Evolutionary conservation across 2,113 vertebrate genomes (phyloP).

Genomic region (Nerophis ophidion): DNA sequence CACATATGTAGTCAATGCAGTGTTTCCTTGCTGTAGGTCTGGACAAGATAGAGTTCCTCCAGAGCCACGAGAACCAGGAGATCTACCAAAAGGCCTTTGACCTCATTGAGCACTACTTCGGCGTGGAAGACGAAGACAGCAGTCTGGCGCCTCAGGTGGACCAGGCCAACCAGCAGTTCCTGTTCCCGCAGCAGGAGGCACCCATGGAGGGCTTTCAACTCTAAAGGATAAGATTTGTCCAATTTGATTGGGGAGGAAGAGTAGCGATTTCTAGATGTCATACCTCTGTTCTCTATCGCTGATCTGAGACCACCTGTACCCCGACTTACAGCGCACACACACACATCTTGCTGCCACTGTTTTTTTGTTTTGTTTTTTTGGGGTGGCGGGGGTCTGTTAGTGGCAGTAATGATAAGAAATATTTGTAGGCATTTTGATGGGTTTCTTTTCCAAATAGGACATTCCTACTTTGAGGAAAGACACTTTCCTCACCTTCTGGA

Average conservation of each 20-base stretch:
- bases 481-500: constrained; percentile 22
- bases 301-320: constrained; percentile 11
- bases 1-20: not conserved
- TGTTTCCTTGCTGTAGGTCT: constrained; percentile 70
- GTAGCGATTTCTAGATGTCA: constrained; percentile 1
- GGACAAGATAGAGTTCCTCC: constrained; percentile 97
- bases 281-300: constrained; percentile 3
- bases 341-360: constrained; percentile 37
- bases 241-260: not conserved
- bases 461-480: constrained; percentile 32
- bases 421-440: constrained; percentile 16
- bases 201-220: constrained; percentile 89
- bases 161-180: constrained; percentile 84
- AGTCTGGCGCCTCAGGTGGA: constrained; percentile 85
- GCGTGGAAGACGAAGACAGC: constrained; percentile 84
- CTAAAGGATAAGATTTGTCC: constrained; percentile 49
- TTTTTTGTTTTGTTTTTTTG: not conserved
- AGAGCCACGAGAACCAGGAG: constrained; percentile 98
- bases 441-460: constrained; percentile 31
- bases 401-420: constrained; percentile 14
- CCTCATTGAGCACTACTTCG: constrained; percentile 94
- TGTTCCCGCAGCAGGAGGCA: constrained; percentile 86
- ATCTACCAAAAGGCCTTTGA: constrained; percentile 99
- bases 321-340: constrained; percentile 25
- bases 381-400: constrained; percentile 6